Base-by-base conservation (phyloP, 1,140 invertebrate species). In the Philopotamus ludificatus region DNA sequence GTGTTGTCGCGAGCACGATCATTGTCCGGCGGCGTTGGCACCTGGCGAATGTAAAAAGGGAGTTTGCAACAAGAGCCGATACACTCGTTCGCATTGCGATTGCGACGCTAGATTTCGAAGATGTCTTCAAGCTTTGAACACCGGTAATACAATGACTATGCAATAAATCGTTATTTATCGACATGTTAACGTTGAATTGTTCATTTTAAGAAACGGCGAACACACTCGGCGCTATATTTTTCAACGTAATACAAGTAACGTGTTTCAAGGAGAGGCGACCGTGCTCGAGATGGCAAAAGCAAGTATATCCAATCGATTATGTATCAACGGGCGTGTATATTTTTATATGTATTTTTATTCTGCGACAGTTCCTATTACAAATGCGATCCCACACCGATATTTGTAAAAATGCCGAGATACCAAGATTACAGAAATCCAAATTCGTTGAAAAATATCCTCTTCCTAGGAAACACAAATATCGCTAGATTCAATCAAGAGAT, bases 1-100 rank as follows among this genome's bases (percentile, higher is more conserved):
- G 0, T 93, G 90, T 67, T 92, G 90, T 72, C 80, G 90, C 16
- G 85, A 88, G 62, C 90, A 93, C 72, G 90, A 93, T 75, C 81
- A 85, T 69, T 93, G 91, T 66, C 84, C 85, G 1, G 77, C 83
- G 57, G 82, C 80, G 8, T 76, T 90, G 26, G 73, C 71, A n/a
- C 79, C 82, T 1, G 81, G 83, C 8, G 76, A 86, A 57, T 89
- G 87, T 66, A 80, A 82, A 39, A 79, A 85, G 47, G 86, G 86
- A 0, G 81, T 89, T 22, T 88, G 86, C 73, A 90, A 90, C 69
- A 82, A 81, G 23, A 86, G 86, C 1, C 82, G 84, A 1, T 87
- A 85, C 70, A 89, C 87, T 2, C 82, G 87, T 22, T 89, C 87
- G 0, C 86, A 89, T 70, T 90, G 88, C 70, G 86, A 88, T 65